Evolutionary conservation across 2,888 invertebrate genomes (phyloP).

Genomic region (Eurytoma adleriae): DNA sequence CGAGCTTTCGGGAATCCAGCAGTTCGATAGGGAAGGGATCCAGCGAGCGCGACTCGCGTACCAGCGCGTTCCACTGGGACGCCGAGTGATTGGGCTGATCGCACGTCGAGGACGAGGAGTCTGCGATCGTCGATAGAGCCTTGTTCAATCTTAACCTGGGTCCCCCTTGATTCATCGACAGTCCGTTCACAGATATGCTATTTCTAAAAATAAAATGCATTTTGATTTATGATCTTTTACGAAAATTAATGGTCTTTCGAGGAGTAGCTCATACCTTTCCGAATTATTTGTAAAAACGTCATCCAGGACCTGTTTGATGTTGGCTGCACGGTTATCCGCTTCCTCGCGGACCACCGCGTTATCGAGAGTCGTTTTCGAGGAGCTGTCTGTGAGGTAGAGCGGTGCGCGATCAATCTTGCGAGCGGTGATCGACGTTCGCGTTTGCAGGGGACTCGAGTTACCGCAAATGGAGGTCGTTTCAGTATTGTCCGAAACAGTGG

Average conservation of each 20-base stretch:
- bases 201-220: no score
- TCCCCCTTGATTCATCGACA: constrained; percentile 12
- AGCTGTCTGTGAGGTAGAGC: constrained; percentile 78
- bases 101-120: constrained; percentile 78
- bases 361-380: constrained; percentile 77
- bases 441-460: constrained; percentile 77
- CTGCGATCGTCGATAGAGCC: constrained; percentile 82
- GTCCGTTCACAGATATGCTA: constrained; percentile 24
- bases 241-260: no score
- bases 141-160: constrained; percentile 70
- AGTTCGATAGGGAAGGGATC: constrained; percentile 79
- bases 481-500: constrained; percentile 66
- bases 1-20: constrained; percentile 19
- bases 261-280: constrained; percentile 10
- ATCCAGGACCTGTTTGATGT: constrained; percentile 71
- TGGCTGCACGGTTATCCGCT: constrained; percentile 63
- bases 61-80: constrained; percentile 41
- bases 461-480: constrained; percentile 75
- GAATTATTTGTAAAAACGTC: constrained; percentile 64
- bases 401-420: constrained; percentile 77
- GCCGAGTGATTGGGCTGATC: constrained; percentile 63
- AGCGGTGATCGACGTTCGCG: constrained; percentile 65
- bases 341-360: constrained; percentile 65
- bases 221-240: neutral
- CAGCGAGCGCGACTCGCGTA: constrained; percentile 81